Evolutionary conservation across 2,113 vertebrate genomes (phyloP).

Genomic region (Nibea albiflora): DNA sequence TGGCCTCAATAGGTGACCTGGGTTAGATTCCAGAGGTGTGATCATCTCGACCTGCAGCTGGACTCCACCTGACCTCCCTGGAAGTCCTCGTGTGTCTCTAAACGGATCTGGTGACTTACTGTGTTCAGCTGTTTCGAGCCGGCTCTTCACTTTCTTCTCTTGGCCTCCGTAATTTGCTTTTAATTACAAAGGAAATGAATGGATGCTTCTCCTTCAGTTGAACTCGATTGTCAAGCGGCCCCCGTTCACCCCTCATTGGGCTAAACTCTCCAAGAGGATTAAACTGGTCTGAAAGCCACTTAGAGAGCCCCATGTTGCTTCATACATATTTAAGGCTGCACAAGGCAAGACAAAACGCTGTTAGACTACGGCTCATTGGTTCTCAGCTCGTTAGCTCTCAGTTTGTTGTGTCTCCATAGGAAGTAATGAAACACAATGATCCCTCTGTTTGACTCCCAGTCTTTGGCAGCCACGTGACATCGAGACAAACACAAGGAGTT

Average conservation of each 20-base stretch:
- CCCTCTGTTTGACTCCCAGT: neutral
- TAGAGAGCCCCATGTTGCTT: constrained; percentile 40
- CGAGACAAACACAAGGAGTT: no score
- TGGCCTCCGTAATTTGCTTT: constrained; percentile 27
- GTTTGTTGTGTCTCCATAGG: constrained; percentile 30
- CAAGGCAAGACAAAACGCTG: constrained; percentile 34
- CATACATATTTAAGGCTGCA: constrained; percentile 58
- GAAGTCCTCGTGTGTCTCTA: neutral
- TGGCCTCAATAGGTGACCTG: no score
- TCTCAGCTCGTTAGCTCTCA: constrained; percentile 41
- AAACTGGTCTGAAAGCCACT: constrained; percentile 49
- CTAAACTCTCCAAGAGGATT: constrained; percentile 50
- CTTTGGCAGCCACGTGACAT: no score
- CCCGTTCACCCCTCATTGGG: constrained; percentile 52
- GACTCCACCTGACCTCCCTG: neutral
- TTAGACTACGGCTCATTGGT: constrained; percentile 36
- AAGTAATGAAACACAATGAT: neutral
- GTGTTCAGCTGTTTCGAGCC: neutral
- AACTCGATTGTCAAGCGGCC: constrained; percentile 10
- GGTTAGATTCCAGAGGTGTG: neutral
- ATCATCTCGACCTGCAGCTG: neutral
- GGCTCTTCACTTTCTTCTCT: neutral
- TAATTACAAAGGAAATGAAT: constrained; percentile 45
- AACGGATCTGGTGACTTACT: neutral
- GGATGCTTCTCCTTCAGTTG: constrained; percentile 22